Base-by-base conservation (phyloP, 2,888 invertebrate genomes). In the Embidobia sp. region DNA sequence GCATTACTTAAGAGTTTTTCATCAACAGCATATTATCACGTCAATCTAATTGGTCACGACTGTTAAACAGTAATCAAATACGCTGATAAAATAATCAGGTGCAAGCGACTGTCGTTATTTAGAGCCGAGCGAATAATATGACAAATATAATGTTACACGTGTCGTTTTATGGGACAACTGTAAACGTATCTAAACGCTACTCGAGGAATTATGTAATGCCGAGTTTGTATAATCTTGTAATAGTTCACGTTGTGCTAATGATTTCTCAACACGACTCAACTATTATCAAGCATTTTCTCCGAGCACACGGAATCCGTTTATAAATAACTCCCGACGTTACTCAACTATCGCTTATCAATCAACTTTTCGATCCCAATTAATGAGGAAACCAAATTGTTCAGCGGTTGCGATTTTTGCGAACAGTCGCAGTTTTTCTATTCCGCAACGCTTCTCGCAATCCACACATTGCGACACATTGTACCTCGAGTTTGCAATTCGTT, bases 161-260 rank as follows among this genome's bases (percentile, higher is more conserved):
- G 67, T 57, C 67, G 40, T 3, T 67, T 67, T 49, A 69, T 69
- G 59, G 57, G 57, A 48, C 69, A 69, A 49, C 67, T 67, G 59
- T 61, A 70, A 59, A 61, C 19, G 51, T 51, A 55, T 44, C 44
- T 61, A 59, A 51, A 44, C 44, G 33, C 70, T 27, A 26, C 49
- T 29, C 59, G 3, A n/a, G 22, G 16, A 7, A 63, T 73, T 64
- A 73, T 64, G 64, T 64, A 73, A 73, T 42, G 18, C 16, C 49
- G 57, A 37, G 72, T 64, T 64, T 57, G 72, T 73, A 73, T 57
- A 64, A 73, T 64, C 64, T 73, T 49, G 57, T 64, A 64, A 64
- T 49, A 73, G 72, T 73, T 64, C 55, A 42, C 57, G 57, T 42
- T 49, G 72, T 49, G 57, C 63, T 73, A 64, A 64, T 73, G 64